A percentile compares a stretch with the other conserved stretches of the same genome.
Evolutionary conservation across 2,888 invertebrate species (phyloP).

Genomic region (Lissocephala sabroskyi): DNA sequence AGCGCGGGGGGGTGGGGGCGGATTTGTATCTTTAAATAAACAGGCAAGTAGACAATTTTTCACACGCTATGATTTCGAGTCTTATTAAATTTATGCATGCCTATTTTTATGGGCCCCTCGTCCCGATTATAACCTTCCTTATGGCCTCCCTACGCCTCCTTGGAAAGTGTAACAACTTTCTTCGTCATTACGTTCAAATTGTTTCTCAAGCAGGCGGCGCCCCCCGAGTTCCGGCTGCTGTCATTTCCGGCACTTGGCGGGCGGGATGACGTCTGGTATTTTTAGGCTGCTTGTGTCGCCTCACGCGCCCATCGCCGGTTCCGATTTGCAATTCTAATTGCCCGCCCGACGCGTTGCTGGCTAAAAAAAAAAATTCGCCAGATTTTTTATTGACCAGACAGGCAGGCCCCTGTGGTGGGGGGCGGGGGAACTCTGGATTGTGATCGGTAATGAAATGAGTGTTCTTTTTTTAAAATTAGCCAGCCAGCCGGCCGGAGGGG

Average conservation of each 20-base stretch:
- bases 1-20: too few relatives aligned
- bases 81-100: constrained; percentile 51
- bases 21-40: too few relatives aligned
- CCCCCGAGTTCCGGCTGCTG: too few relatives aligned
- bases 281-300: constrained; percentile 13
- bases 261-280: constrained; percentile 34
- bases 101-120: constrained; percentile 38
- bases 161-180: constrained; percentile 66
- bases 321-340: constrained; percentile 59
- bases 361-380: constrained; percentile 45
- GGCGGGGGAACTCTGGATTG: too few relatives aligned
- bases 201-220: constrained; percentile 40
- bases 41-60: not conserved
- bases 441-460: too few relatives aligned
- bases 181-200: constrained; percentile 63
- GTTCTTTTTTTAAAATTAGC: not conserved
- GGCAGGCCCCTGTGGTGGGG: too few relatives aligned
- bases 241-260: constrained; percentile 37
- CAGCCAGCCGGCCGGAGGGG: not conserved
- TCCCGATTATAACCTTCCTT: constrained; percentile 47
- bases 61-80: not conserved
- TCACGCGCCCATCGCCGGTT: not conserved
- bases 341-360: constrained; percentile 27
- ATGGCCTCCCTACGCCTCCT: too few relatives aligned
- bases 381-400: constrained; percentile 43